Conservation (phyloP, 2,113 vertebrate genomes). For the Pachycephala philippinensis region DNA sequence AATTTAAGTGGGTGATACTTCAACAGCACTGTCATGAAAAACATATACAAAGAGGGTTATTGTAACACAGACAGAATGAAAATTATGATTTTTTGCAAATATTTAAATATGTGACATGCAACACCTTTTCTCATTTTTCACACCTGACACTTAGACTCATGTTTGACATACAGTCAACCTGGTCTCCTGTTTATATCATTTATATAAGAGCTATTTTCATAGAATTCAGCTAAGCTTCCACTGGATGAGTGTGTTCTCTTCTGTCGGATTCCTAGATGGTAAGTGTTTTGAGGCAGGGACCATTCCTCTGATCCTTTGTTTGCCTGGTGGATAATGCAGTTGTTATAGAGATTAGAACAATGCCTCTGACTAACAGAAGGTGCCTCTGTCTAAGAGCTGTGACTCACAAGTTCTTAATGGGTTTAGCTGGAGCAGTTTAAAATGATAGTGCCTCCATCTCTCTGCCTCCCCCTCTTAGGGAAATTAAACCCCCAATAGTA, state of each 20-base stretch:
- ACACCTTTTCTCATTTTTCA: not conserved
- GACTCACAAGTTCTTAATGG: not conserved
- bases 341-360: slow-evolving; percentile 9
- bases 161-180: not conserved
- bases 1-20: not conserved
- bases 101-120: not conserved
- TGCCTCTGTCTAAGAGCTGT: not conserved
- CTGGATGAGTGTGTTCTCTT: not conserved
- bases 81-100: not conserved
- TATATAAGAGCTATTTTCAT: not conserved
- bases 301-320: not conserved
- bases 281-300: not conserved
- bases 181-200: not conserved
- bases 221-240: not conserved
- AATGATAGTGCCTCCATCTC: not conserved
- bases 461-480: not conserved
- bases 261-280: not conserved
- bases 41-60: not conserved
- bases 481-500: not conserved
- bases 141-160: not conserved
- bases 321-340: not conserved
- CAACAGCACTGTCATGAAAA: not conserved
- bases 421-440: not conserved
- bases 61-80: not conserved
- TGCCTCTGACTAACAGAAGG: not conserved